A percentile compares a stretch with the other conserved stretches of the same genome.
phyloP scores from a whole-genome alignment of 2,888 invertebrate species.

The Chelonus formosanus region DNA sequence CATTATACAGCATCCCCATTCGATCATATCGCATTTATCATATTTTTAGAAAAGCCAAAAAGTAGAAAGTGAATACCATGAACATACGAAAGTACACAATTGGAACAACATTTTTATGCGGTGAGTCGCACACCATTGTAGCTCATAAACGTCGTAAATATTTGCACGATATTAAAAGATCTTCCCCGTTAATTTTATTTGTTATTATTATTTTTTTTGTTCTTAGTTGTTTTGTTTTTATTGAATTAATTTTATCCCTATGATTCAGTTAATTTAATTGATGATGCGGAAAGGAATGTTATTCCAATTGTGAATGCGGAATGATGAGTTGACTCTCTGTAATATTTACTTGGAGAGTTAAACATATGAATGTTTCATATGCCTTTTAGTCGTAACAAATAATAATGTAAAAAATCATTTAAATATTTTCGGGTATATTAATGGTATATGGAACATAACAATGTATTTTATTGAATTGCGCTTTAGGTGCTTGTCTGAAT shows the following conservation, averaged over 20 bases:
- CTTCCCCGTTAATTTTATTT: constrained; percentile 36
- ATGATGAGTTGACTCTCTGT: constrained; percentile 46
- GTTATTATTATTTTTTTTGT: constrained; percentile 42
- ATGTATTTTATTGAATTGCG: neutral
- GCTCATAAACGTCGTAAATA: constrained; percentile 60
- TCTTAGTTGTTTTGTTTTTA: constrained; percentile 30
- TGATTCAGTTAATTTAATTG: constrained; percentile 38
- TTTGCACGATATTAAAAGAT: constrained; percentile 57
- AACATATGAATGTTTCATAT: constrained; percentile 24
- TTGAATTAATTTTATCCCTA: constrained; percentile 27
- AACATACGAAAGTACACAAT: constrained; percentile 63
- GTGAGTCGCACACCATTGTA: constrained; percentile 63
- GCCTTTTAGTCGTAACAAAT: neutral
- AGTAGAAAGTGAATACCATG: constrained; percentile 64
- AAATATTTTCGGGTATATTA: constrained; percentile 6
- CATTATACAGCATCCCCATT: constrained; percentile 44
- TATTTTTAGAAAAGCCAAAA: constrained; percentile 65
- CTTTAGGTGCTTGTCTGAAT: constrained; percentile 13
- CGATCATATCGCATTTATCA: constrained; percentile 62
- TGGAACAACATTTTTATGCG: constrained; percentile 66
- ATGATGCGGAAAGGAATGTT: constrained; percentile 60
- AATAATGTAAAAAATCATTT: neutral
- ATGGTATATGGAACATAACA: constrained; percentile 5
- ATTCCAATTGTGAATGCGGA: constrained; percentile 66
- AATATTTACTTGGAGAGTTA: constrained; percentile 4